Evolutionary conservation across 2,888 invertebrate genomes (phyloP), one percentile per base, ranked within the genome.

Genomic region (Cremastinae sp.): DNA sequence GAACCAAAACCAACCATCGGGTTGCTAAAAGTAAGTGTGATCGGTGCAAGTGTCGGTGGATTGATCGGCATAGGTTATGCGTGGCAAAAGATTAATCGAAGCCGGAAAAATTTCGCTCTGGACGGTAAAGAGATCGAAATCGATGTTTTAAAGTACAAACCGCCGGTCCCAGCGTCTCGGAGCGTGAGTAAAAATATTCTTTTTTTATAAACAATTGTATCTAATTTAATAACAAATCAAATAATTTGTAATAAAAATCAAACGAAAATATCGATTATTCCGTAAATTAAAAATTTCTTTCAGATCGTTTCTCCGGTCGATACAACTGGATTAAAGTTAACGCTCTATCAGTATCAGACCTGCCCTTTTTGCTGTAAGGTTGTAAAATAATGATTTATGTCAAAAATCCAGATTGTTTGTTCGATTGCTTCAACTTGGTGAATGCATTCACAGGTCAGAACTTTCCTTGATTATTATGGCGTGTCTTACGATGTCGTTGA

Each of bases 291-390:
- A 7, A 20, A 3, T 14, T 79, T 78, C 80, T 92, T 91, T 71
- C 85, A 96, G 93, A 90, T 95, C 65, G 82, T 92, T 9, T 94
- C 92, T 86, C 92, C 94, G 0, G 90, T 91, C 2, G 96, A 96
- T 85, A 90, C 87, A 0, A 92, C 92, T 51, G 94, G 94, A 22
- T 90, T 97, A 71, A 94, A 97, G 82, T 90, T 99, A 53, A 95
- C 96, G 0, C 91, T 99, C 14, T 99, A 96, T 87, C 99, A 99
- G 91, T 99, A 98, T 88, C 96, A 98, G 85, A 98, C 98, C 0
- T 99, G 99, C 86, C 99, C 99, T 0, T 99, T 98, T 90, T 98
- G 98, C 90, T 98, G 98, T 87, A 99, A 98, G 92, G 95, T 95
- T 14, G 71, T 74, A 59, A 16, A 28, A 28, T 28, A 3, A 5